These are phyloP conservation scores for Cerastis leucographa DNA, from an alignment of 2,888 invertebrate genomes.

Conservation along the genomic window DNA sequence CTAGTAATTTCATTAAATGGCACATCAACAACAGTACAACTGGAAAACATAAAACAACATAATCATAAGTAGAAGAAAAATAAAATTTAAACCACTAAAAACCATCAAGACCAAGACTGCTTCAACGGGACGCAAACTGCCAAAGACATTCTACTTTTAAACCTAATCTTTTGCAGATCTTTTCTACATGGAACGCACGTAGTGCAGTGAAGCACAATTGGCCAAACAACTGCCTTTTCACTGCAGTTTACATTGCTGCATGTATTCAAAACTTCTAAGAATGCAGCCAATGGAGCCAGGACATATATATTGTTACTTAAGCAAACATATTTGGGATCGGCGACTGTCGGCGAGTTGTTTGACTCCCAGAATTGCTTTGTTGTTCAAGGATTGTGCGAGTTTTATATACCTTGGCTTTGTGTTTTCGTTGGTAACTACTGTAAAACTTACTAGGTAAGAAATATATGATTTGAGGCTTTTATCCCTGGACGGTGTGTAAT, in stretches of 20 bases:
- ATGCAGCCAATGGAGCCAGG: constrained; percentile 20
- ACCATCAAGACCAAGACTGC: background rate
- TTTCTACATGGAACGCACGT: constrained; percentile 47
- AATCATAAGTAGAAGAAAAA: background rate
- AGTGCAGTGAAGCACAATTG: constrained; percentile 34
- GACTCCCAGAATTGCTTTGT: constrained; percentile 29
- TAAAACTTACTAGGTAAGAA: background rate
- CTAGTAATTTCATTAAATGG: background rate
- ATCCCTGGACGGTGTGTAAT: too few relatives aligned
- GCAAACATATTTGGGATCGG: constrained; percentile 27
- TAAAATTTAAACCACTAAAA: background rate
- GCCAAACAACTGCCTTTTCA: constrained; percentile 25
- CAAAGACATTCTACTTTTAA: constrained; percentile 23
- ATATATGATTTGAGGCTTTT: background rate
- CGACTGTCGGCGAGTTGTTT: constrained; percentile 8
- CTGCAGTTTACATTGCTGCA: constrained; percentile 38
- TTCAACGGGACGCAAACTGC: constrained; percentile 2
- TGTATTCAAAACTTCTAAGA: constrained; percentile 44
- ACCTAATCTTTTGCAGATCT: constrained; percentile 47
- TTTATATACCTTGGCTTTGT: background rate
- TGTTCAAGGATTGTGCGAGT: constrained; percentile 3
- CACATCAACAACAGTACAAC: background rate
- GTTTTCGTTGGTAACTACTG: background rate
- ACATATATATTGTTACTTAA: constrained; percentile 29
- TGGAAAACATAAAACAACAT: background rate